phyloP scores from a whole-genome alignment of 2,113 vertebrate species.

The Poeciliopsis turrubarensis region DNA sequence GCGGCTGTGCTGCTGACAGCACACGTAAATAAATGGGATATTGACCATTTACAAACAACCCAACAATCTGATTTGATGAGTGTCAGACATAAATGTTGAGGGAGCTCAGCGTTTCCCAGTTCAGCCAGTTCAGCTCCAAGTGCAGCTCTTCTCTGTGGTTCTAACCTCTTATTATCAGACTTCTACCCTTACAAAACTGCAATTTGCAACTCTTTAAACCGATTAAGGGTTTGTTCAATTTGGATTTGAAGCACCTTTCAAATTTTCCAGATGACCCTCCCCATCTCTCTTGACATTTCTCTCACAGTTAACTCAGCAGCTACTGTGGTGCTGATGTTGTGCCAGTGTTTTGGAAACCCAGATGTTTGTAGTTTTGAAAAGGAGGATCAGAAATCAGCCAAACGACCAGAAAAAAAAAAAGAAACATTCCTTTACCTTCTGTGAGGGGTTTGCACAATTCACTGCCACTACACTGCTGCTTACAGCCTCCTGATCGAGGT shows the following conservation, averaged over 20 bases:
- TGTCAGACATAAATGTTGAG: conserved; percentile 20
- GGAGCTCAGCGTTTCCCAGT: conserved; percentile 5
- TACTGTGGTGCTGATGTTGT: no score
- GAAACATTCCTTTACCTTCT: no score
- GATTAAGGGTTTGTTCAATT: neutral
- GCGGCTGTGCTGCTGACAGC: conserved; percentile 57
- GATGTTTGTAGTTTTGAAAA: no score
- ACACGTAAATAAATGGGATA: conserved; percentile 51
- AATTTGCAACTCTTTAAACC: neutral
- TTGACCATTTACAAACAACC: conserved; percentile 58
- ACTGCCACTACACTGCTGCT: neutral
- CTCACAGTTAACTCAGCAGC: no score
- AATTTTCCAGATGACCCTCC: no score
- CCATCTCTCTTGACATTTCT: no score
- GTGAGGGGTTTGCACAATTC: no score
- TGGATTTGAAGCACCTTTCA: no score
- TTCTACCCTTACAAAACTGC: neutral
- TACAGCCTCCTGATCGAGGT: neutral
- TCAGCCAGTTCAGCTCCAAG: neutral
- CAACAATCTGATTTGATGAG: conserved; percentile 34
- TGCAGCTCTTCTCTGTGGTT: neutral
- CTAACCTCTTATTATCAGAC: neutral
- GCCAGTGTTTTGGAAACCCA: no score
- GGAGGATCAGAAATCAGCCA: no score
- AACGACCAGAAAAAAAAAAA: no score